phyloP scores from a whole-genome alignment of 64 coral and sea anemone genomes.

The Cladopsammia gracilis region DNA sequence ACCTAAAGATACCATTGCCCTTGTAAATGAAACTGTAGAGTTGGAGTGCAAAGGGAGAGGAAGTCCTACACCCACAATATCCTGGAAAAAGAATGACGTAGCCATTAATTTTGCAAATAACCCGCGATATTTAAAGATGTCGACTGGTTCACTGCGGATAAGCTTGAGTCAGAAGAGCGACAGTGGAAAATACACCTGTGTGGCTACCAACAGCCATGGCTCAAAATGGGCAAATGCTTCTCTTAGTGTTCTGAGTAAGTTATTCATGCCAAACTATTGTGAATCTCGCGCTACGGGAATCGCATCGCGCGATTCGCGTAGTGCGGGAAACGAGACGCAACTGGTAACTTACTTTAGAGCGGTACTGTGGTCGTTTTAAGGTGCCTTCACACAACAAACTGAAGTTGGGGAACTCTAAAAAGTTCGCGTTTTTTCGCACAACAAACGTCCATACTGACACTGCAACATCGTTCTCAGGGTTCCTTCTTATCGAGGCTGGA shows the following conservation, averaged over 20 bases:
- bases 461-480: too few relatives aligned
- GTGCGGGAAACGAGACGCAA: too few relatives aligned
- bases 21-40: constrained; percentile 83
- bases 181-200: constrained; percentile 79
- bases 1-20: constrained; percentile 67
- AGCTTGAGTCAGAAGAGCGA: constrained; percentile 65
- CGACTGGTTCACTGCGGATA: constrained; percentile 69
- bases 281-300: too few relatives aligned
- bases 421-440: too few relatives aligned
- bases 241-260: constrained; percentile 88
- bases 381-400: too few relatives aligned
- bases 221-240: constrained; percentile 71
- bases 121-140: constrained; percentile 68
- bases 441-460: too few relatives aligned
- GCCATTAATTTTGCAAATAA: constrained; percentile 51
- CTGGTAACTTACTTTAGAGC: too few relatives aligned
- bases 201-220: constrained; percentile 49
- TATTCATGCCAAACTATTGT: too few relatives aligned
- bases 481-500: too few relatives aligned
- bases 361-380: too few relatives aligned
- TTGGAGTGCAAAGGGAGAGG: constrained; percentile 70
- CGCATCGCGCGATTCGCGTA: too few relatives aligned
- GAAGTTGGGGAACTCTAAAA: too few relatives aligned
- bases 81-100: constrained; percentile 68
- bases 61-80: constrained; percentile 59